phyloP scores from a whole-genome alignment of 2,113 vertebrate genomes.

The Mus musculus region DNA sequence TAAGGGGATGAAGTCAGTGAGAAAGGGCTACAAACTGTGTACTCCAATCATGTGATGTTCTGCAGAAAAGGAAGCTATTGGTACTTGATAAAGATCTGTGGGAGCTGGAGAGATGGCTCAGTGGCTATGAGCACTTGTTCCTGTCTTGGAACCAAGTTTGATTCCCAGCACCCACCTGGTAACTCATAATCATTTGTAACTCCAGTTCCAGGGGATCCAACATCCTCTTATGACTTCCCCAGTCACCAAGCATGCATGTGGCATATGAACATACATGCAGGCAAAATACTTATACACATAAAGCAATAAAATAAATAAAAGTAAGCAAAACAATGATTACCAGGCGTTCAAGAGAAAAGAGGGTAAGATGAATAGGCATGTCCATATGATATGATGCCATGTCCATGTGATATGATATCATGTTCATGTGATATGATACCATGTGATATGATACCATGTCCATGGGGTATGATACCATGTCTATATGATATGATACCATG shows the following conservation, averaged over 20 bases:
- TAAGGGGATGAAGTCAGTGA: not conserved
- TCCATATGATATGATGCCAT: too few relatives aligned
- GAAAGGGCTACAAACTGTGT: not conserved
- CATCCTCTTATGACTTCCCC: not conserved
- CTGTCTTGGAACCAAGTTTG: not conserved
- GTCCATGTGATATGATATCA: too few relatives aligned
- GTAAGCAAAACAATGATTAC: not conserved
- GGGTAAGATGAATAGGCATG: too few relatives aligned
- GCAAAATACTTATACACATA: not conserved
- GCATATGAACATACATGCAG: not conserved
- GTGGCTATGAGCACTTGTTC: not conserved
- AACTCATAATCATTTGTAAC: not conserved
- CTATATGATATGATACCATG: not conserved
- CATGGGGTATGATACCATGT: not conserved
- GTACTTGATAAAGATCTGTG: not conserved
- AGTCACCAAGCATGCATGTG: not conserved
- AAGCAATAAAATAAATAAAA: not conserved
- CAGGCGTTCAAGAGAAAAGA: not conserved
- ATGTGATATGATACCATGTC: too few relatives aligned
- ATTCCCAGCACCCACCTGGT: not conserved
- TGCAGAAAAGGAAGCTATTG: not conserved
- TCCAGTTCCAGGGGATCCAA: not conserved
- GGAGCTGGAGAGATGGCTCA: not conserved
- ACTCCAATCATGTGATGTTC: not conserved
- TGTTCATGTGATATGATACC: too few relatives aligned